Evolutionary conservation across 2,797 vertebrate species (phyloP), one percentile per base, ranked within the genome.

Genomic region (Chiloscyllium punctatum): DNA sequence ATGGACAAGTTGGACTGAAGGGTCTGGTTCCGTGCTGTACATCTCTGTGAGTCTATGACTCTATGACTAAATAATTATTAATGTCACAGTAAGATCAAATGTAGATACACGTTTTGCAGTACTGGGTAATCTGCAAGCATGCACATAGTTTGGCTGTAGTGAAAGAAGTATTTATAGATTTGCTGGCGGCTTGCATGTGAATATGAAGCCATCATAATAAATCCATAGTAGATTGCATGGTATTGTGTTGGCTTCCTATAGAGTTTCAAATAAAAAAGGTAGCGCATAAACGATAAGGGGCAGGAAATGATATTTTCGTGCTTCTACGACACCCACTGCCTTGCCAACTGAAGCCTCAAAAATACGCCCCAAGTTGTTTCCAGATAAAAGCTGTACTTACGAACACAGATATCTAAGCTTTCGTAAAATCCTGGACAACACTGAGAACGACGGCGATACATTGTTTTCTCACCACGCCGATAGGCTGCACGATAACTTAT

Each of bases 371-470:
- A 96, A 96, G 95, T 69, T 91, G 68, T 86, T 91, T 96, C 87
- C 79, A 37, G 74, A 18, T 71, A 92, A 96, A 87, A 94, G 84
- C 0, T 96, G 95, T 96, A 99, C 99, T 99, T 98, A 99, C 99
- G 99, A 96, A 98, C 97, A 97, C 99, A 99, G 96, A 98, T 98
- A 95, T 99, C 99, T 86, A 97, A 97, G 96, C 98, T 98, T 97
- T 99, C 99, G 27, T 98, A 98, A 97, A 99, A 99, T 94, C 99
- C 99, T 0, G 98, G 98, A 96, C 99, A 99, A 96, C 99, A 99
- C 97, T 99, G 99, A 51, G 99, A 99, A 97, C 98, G 99, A 96
- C 99, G 98, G 15, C 99, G 97, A 95, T 99, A 99, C 99, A 99
- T 99, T 0, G 98, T 99, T 97, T 99, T 99, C 96, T 99, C 98